Percentiles rank a stretch among this genome's conserved stretches.
These are phyloP conservation scores for Apodemia arnacis DNA, from an alignment of 2,888 invertebrate species.

Conservation along the genomic window DNA sequence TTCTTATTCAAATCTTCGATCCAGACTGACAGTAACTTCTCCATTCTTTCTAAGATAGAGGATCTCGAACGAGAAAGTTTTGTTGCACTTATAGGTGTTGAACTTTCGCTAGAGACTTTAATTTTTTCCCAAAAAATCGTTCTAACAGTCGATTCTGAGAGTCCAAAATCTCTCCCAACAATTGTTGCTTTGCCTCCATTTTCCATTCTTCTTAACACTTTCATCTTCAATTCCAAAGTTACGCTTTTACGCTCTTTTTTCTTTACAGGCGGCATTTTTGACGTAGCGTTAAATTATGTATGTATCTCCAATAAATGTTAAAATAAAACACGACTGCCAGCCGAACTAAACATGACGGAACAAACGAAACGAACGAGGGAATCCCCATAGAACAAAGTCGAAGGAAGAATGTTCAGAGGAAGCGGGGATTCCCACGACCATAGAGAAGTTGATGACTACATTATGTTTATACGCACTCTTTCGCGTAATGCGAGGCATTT, in stretches of 20 bases:
- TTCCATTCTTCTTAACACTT: too few relatives aligned
- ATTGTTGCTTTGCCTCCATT: too few relatives aligned
- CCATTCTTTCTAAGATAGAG: constrained; percentile 52
- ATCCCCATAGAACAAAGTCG: background rate
- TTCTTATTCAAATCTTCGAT: too few relatives aligned
- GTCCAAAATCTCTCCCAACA: constrained; percentile 12
- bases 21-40: constrained; percentile 33
- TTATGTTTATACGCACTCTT: background rate
- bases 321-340: too few relatives aligned
- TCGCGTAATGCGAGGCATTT: constrained; percentile 29
- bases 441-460: constrained; percentile 29
- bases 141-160: constrained; percentile 38
- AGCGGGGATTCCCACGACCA: constrained; percentile 46
- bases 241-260: too few relatives aligned
- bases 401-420: too few relatives aligned
- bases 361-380: constrained; percentile 42
- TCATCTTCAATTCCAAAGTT: too few relatives aligned
- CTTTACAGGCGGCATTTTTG: too few relatives aligned
- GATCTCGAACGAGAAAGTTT: constrained; percentile 64
- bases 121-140: constrained; percentile 17
- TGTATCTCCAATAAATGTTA: too few relatives aligned
- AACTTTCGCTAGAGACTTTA: constrained; percentile 49
- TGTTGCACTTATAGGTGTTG: too few relatives aligned
- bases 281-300: background rate
- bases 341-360: background rate